phyloP scores from a whole-genome alignment of 1,140 invertebrate species.

The Leptinotarsa defecta region DNA sequence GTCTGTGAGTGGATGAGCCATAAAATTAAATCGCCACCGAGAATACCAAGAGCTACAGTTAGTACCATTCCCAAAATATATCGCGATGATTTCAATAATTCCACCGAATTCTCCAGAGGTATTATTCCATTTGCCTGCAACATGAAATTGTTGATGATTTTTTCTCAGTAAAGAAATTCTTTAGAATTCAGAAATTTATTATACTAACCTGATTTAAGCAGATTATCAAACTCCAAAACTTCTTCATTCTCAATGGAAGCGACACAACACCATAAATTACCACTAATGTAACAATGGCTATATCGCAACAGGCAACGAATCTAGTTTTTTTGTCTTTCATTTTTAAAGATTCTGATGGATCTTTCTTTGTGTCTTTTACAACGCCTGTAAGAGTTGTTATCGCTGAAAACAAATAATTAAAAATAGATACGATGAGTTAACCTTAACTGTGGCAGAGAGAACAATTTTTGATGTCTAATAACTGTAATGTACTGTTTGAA shows the following conservation, averaged over 20 bases:
- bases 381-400: constrained; percentile 4
- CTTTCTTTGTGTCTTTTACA: background rate
- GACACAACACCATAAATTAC: constrained; percentile 2
- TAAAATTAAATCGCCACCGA: background rate
- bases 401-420: background rate
- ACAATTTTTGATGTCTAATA: too few relatives aligned
- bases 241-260: constrained; percentile 8
- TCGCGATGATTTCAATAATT: background rate
- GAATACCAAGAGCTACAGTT: background rate
- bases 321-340: constrained; percentile 17
- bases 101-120: background rate
- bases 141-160: too few relatives aligned
- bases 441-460: too few relatives aligned
- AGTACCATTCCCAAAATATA: background rate
- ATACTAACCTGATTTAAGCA: constrained; percentile 14
- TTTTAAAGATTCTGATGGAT: background rate
- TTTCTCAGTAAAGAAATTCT: too few relatives aligned
- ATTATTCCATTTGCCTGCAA: too few relatives aligned
- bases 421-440: background rate
- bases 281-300: constrained; percentile 4
- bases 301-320: constrained; percentile 21
- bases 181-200: too few relatives aligned
- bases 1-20: too few relatives aligned
- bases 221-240: constrained; percentile 15
- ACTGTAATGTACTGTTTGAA: too few relatives aligned